phyloP scores from a whole-genome alignment of 2,888 invertebrate genomes.

The Drosophila stalkeri region DNA sequence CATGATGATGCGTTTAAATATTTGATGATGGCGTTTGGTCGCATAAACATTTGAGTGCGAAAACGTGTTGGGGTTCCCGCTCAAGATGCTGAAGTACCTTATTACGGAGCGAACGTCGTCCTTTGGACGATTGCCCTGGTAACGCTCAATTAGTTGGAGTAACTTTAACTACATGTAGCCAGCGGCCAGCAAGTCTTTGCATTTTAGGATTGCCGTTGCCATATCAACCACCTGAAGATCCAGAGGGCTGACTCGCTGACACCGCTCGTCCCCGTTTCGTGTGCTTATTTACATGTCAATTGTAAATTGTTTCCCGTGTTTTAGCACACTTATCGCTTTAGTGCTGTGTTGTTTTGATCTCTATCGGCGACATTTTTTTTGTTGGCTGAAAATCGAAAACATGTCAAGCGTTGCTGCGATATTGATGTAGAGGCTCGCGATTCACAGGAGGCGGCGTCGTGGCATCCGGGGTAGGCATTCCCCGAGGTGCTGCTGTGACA shows the following conservation, averaged over 20 bases:
- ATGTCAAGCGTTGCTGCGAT: constrained; percentile 62
- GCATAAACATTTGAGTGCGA: constrained; percentile 75
- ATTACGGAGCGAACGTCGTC: constrained; percentile 28
- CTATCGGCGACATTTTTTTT: constrained; percentile 14
- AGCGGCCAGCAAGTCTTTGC: not conserved
- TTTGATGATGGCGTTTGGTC: constrained; percentile 59
- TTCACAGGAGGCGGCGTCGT: constrained; percentile 6
- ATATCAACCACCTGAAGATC: constrained; percentile 27
- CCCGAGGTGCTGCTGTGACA: constrained; percentile 67
- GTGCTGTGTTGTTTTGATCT: constrained; percentile 58
- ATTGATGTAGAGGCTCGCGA: constrained; percentile 54
- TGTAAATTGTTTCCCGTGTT: constrained; percentile 78
- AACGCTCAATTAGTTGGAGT: constrained; percentile 54
- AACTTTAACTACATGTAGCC: constrained; percentile 32
- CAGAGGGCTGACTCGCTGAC: not conserved
- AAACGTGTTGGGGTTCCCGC: constrained; percentile 64
- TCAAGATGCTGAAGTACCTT: constrained; percentile 30
- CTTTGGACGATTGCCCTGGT: constrained; percentile 36
- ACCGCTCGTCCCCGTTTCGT: not conserved
- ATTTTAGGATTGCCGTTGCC: constrained; percentile 41
- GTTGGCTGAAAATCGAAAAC: constrained; percentile 60
- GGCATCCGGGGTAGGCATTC: constrained; percentile 25
- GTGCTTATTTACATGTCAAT: constrained; percentile 71
- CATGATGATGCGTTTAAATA: constrained; percentile 73
- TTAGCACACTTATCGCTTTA: constrained; percentile 72